These are phyloP conservation scores for Balearica regulorum DNA, from an alignment of 2,797 vertebrate species.

Conservation along the genomic window DNA sequence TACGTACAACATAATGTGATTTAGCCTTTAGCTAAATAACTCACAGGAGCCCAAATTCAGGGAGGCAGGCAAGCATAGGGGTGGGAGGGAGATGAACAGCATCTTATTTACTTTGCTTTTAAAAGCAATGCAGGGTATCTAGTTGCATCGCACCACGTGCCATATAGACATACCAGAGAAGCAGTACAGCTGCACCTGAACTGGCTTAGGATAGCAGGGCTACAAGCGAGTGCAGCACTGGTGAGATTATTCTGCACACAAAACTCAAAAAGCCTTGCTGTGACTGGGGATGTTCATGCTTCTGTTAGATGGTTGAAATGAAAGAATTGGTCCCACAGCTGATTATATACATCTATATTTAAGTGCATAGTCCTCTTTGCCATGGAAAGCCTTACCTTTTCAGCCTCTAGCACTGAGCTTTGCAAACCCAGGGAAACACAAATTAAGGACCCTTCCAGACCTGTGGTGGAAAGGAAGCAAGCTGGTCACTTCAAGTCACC, in stretches of 20 bases:
- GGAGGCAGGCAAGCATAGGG: background rate
- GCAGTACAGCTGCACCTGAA: background rate
- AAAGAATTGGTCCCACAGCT: background rate
- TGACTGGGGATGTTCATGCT: background rate
- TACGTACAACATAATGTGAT: background rate
- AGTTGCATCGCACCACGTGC: background rate
- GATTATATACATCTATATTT: background rate
- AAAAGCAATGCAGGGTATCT: background rate
- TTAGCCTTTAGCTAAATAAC: conserved; percentile 1
- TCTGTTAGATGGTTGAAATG: background rate
- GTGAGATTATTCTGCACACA: background rate
- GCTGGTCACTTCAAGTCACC: background rate
- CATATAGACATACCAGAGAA: background rate
- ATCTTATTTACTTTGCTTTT: background rate
- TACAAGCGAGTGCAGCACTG: background rate
- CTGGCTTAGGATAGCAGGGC: background rate
- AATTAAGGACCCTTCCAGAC: background rate
- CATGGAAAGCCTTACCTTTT: background rate
- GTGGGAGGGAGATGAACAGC: background rate
- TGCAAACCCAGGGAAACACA: background rate
- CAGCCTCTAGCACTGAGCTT: background rate
- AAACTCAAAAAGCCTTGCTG: background rate
- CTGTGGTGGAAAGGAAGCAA: background rate
- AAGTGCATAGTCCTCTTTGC: background rate
- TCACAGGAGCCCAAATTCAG: background rate